Percentiles rank a stretch among this genome's conserved stretches.
phyloP scores from a whole-genome alignment of 2,797 vertebrate genomes.

The Hippopotamyrus pictus region DNA sequence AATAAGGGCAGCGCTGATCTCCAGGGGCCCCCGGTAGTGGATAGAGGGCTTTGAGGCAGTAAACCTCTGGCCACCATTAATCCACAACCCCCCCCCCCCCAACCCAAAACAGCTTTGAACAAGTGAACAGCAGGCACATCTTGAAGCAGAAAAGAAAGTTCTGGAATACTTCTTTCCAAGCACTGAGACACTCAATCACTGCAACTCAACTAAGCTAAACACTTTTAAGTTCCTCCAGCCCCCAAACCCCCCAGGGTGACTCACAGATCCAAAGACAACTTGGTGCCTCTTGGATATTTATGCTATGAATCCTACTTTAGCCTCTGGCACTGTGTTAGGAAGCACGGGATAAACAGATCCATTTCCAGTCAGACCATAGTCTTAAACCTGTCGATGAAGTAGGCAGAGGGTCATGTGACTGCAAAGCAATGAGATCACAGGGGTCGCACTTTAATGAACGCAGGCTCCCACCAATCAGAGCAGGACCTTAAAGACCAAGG shows the following conservation, averaged over 20 bases:
- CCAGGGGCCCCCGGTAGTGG: neutral
- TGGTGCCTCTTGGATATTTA: conserved; percentile 17
- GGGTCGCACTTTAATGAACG: neutral
- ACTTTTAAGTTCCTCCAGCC: conserved; percentile 24
- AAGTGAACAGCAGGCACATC: neutral
- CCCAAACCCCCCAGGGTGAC: conserved; percentile 11
- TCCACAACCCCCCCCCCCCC: neutral
- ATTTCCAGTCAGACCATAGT: conserved; percentile 21
- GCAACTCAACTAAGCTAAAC: conserved; percentile 22
- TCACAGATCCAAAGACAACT: conserved; percentile 19
- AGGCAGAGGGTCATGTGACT: neutral
- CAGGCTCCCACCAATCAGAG: neutral
- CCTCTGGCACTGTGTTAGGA: conserved; percentile 16
- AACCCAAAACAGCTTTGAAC: neutral
- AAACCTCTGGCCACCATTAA: neutral
- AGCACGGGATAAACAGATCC: conserved; percentile 18
- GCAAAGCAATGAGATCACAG: neutral
- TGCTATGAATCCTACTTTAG: conserved; percentile 29
- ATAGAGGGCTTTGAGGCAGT: neutral
- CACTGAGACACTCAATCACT: neutral
- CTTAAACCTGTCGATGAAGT: conserved; percentile 13
- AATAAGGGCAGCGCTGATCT: neutral
- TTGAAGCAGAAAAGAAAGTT: neutral
- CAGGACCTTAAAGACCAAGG: neutral
- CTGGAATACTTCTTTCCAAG: neutral